phyloP scores from a whole-genome alignment of 23 tunicate species.

The Styela clava region DNA sequence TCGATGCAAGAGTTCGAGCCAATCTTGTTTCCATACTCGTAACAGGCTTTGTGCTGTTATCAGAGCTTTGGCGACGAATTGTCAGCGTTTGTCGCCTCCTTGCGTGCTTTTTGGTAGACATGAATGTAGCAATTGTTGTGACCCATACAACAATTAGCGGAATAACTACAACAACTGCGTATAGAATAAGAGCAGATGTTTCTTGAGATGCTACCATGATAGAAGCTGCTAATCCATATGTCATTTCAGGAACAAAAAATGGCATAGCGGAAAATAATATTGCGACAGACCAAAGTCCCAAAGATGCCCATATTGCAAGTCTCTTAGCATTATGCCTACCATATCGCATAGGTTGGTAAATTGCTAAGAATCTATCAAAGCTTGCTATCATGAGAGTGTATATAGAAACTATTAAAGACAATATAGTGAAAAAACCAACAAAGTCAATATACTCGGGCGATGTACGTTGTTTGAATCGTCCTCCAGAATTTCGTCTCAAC shows the following conservation, averaged over 20 bases:
- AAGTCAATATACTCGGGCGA: constrained; percentile 30
- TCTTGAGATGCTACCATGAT: constrained; percentile 33
- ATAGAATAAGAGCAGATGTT: constrained; percentile 31
- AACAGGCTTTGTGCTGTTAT: not conserved
- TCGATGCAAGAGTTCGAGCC: constrained; percentile 57
- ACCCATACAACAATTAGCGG: constrained; percentile 63
- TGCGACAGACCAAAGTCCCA: constrained; percentile 38
- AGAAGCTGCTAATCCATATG: constrained; percentile 43
- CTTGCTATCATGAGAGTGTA: constrained; percentile 65
- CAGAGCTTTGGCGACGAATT: constrained; percentile 10
- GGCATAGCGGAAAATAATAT: constrained; percentile 50
- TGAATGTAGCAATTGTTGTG: constrained; percentile 34
- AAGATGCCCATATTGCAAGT: constrained; percentile 35
- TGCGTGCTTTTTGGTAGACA: constrained; percentile 43
- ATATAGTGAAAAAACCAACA: constrained; percentile 63
- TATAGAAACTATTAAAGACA: constrained; percentile 59
- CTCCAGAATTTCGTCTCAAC: constrained; percentile 14
- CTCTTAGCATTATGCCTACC: constrained; percentile 49
- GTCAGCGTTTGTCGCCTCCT: constrained; percentile 21
- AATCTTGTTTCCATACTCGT: constrained; percentile 31
- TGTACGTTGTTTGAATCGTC: constrained; percentile 10
- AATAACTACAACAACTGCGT: constrained; percentile 37
- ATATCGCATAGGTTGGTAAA: constrained; percentile 45
- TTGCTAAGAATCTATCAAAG: constrained; percentile 58
- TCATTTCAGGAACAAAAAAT: constrained; percentile 38